phyloP scores from a whole-genome alignment of 2,888 invertebrate species.

The Drosophila merina region DNA sequence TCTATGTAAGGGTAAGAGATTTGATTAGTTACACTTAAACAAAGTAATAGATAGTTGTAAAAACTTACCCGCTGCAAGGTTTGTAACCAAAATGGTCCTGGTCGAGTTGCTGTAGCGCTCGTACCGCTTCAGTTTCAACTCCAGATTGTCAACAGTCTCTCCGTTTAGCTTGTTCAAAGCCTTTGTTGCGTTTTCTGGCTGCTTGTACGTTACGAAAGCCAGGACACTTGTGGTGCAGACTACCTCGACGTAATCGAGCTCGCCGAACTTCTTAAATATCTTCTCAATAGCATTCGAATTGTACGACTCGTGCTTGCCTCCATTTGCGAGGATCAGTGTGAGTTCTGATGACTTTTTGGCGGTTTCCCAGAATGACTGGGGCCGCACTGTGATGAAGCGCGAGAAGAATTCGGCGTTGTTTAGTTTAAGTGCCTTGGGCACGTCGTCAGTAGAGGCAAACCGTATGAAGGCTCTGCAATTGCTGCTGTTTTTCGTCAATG shows the following conservation, averaged over 20 bases:
- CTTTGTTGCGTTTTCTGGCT: slow-evolving; percentile 47
- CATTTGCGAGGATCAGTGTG: slow-evolving; percentile 64
- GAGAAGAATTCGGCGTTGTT: slow-evolving; percentile 61
- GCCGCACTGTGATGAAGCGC: slow-evolving; percentile 60
- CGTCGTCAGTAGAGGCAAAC: slow-evolving; percentile 38
- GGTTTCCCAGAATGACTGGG: neutral
- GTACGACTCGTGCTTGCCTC: slow-evolving; percentile 45
- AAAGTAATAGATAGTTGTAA: neutral
- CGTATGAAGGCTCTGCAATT: slow-evolving; percentile 59
- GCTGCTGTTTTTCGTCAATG: slow-evolving; percentile 41
- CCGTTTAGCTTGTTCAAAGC: slow-evolving; percentile 62
- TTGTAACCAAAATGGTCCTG: slow-evolving; percentile 45
- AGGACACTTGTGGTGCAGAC: slow-evolving; percentile 61
- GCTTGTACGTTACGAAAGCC: slow-evolving; percentile 68
- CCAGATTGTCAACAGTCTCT: slow-evolving; percentile 55
- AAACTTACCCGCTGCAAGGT: slow-evolving; percentile 46
- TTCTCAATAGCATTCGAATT: slow-evolving; percentile 44
- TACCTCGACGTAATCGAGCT: slow-evolving; percentile 57
- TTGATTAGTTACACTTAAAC: neutral
- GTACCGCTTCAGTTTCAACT: slow-evolving; percentile 59
- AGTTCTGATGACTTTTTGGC: slow-evolving; percentile 29
- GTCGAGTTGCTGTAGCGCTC: neutral
- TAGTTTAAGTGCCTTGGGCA: slow-evolving; percentile 56
- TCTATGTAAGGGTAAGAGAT: slow-evolving; percentile 23
- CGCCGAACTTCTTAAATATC: slow-evolving; percentile 71